These are phyloP conservation scores for Pheosia gnoma DNA, from an alignment of 2,888 invertebrate species.

Conservation along the genomic window DNA sequence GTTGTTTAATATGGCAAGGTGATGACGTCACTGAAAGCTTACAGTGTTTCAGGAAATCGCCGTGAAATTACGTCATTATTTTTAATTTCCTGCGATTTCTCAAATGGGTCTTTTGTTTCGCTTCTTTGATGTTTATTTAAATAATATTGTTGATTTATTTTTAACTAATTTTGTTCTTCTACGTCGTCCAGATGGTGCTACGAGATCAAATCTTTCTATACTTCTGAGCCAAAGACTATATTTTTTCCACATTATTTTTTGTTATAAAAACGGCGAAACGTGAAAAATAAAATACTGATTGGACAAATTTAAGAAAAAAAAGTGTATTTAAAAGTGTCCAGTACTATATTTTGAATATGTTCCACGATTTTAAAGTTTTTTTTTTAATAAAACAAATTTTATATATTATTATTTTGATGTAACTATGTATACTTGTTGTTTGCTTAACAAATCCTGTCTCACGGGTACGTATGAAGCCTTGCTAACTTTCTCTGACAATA, in stretches of 20 bases:
- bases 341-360: slow-evolving; percentile 8
- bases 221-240: slow-evolving; percentile 78
- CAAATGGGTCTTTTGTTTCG: slow-evolving; percentile 16
- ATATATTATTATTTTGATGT: slow-evolving; percentile 28
- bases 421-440: slow-evolving; percentile 50
- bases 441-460: slow-evolving; percentile 45
- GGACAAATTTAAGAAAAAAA: background rate
- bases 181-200: slow-evolving; percentile 77
- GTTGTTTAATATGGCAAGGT: slow-evolving; percentile 1
- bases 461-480: slow-evolving; percentile 57
- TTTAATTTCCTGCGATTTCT: slow-evolving; percentile 1
- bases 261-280: slow-evolving; percentile 15
- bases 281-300: slow-evolving; percentile 8
- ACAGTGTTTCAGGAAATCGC: background rate
- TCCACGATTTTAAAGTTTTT: slow-evolving; percentile 17
- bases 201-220: slow-evolving; percentile 68
- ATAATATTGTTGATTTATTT: slow-evolving; percentile 33
- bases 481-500: slow-evolving; percentile 64
- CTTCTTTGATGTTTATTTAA: slow-evolving; percentile 32
- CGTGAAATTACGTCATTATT: background rate
- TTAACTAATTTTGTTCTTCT: slow-evolving; percentile 41
- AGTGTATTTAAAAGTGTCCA: slow-evolving; percentile 9
- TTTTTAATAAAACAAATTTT: slow-evolving; percentile 25
- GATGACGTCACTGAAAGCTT: background rate
- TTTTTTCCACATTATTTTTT: slow-evolving; percentile 38